Conservation (phyloP, 92 coral and sea anemone genomes). For the Scolanthus callimorphus region DNA sequence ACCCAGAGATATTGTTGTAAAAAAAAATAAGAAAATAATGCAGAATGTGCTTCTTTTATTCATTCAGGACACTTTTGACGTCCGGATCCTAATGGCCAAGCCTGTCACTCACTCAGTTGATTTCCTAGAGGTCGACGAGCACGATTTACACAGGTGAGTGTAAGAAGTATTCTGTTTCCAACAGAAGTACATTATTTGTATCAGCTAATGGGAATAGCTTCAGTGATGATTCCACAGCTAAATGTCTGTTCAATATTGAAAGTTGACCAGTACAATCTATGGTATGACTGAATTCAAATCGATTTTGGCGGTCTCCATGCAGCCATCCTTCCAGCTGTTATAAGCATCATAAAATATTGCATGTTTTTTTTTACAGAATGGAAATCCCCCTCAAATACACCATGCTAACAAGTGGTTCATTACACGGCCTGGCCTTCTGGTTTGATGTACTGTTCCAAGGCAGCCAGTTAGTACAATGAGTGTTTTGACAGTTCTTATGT, state of each 20-base stretch:
- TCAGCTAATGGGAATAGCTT: too few species aligned
- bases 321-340: background rate
- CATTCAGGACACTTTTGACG: conserved; percentile 94
- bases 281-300: too few species aligned
- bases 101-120: conserved; percentile 89
- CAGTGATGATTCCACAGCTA: too few species aligned
- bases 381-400: conserved; percentile 84
- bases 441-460: conserved; percentile 94
- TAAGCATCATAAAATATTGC: background rate
- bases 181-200: too few species aligned
- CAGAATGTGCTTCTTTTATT: too few species aligned
- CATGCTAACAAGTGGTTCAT: conserved; percentile 69
- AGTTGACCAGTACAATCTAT: too few species aligned
- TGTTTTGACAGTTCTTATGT: background rate
- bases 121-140: conserved; percentile 74
- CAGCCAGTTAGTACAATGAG: conserved; percentile 63
- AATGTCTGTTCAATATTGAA: too few species aligned
- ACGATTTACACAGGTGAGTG: conserved; percentile 90
- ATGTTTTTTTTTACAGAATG: conserved; percentile 42
- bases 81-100: conserved; percentile 93
- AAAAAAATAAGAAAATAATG: too few species aligned
- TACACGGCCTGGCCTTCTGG: conserved; percentile 99
- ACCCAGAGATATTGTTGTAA: too few species aligned
- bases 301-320: background rate
- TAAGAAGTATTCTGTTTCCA: too few species aligned